Evolutionary conservation across 1,140 invertebrate genomes (phyloP), one percentile per base, ranked within the genome.

Genomic region (Aricia agestis): DNA sequence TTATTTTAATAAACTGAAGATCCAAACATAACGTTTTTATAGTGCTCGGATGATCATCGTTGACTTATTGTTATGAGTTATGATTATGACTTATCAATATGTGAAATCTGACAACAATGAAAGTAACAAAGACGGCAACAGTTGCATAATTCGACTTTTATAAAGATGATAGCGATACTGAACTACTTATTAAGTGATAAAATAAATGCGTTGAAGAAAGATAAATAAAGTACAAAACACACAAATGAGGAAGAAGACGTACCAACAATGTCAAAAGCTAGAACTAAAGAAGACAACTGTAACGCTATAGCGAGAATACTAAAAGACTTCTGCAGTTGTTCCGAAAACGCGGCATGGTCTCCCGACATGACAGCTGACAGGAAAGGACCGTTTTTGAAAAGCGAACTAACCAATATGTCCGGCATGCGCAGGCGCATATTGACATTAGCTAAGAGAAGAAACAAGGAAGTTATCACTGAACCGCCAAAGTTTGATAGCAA

Each of bases 281-380:
- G 82, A 41, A 74, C 82, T 4, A 83, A 83, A 52, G 82, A 83
- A 65, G 86, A 86, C 36, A 86, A 82, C 78, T 92, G 91, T 71
- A 87, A 83, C 57, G 85, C 89, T 13, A 83, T 92, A 73, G 89
- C 86, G 36, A 83, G 90, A 68, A 80, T 92, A 25, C 77, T 92
- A 18, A 92, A 92, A 72, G 90, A 92, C 74, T 87, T 92, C 71
- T 92, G 92, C 73, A 92, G 91, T 73, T 92, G 92, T 69, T 87
- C 90, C 0, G 90, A 92, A 72, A 88, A 91, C 80, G 91, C 85
- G 31, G 86, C 88, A 32, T 92, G 92, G 92, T 92, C 91, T 0
- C 92, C 91, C 2, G 87, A 90, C n/a, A 91, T 91, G 89, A 89
- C 89, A 11, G 75, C 86, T 15, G 83, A 88, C 15, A 85, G 85